Percentiles rank a stretch among this genome's conserved stretches.
These are phyloP conservation scores for Stichopus chloronotus DNA, from an alignment of 35 echinoderm and acorn worm genomes.

Conservation along the genomic window DNA sequence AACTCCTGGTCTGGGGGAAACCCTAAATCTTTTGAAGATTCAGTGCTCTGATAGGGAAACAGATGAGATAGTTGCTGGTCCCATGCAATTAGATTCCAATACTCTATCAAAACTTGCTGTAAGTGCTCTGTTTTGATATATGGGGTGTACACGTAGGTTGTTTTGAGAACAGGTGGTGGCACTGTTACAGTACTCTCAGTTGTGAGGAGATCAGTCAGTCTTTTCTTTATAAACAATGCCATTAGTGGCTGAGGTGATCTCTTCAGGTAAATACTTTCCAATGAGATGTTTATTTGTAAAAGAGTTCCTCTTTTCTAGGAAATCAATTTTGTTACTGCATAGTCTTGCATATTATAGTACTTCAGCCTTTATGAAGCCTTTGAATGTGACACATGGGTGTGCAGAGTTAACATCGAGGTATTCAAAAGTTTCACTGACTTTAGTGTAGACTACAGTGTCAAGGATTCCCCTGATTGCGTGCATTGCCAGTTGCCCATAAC, in stretches of 20 bases:
- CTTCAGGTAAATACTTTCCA: neutral
- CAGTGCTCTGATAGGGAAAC: neutral
- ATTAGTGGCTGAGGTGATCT: neutral
- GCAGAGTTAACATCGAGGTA: neutral
- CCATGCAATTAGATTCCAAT: neutral
- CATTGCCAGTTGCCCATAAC: neutral
- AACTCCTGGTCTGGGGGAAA: neutral
- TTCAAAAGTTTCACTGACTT: neutral
- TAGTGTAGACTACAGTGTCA: neutral
- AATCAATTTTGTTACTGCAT: neutral
- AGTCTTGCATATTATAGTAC: neutral
- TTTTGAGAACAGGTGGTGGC: no score
- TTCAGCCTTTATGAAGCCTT: neutral
- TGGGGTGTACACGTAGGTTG: no score
- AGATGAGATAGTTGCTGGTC: constrained; percentile 2
- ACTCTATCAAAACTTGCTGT: neutral
- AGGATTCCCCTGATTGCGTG: constrained; percentile 5
- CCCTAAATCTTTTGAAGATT: neutral
- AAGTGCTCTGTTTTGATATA: constrained; percentile 1
- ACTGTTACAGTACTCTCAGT: no score
- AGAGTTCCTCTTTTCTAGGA: neutral
- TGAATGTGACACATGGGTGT: neutral
- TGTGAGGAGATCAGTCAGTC: no score
- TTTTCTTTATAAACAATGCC: neutral
- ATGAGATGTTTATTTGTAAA: neutral